Conservation (phyloP, 2,888 invertebrate genomes). For the Gryllus longicercus region DNA sequence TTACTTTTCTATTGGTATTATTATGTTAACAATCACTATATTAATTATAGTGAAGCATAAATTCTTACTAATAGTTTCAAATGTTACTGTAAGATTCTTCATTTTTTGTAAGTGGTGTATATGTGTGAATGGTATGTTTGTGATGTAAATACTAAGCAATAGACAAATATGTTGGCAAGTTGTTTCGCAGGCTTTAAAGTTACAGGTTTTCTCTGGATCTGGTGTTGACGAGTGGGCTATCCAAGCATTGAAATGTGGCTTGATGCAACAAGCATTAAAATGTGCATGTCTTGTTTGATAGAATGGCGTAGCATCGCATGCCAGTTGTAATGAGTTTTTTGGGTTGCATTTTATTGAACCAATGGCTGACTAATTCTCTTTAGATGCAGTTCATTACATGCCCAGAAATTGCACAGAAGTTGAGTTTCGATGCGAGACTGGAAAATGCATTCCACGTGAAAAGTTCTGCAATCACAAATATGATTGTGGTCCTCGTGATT, state of each 20-base stretch:
- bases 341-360: background rate
- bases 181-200: background rate
- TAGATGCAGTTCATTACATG: slow-evolving; percentile 22
- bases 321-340: background rate
- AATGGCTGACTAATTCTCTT: background rate
- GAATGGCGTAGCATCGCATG: background rate
- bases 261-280: background rate
- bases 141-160: too few species aligned
- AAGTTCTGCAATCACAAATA: slow-evolving; percentile 60
- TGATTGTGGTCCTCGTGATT: slow-evolving; percentile 64
- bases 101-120: too few species aligned
- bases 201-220: background rate
- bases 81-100: too few species aligned
- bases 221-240: too few species aligned
- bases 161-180: background rate
- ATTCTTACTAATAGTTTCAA: too few species aligned
- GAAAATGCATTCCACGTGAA: slow-evolving; percentile 48
- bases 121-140: too few species aligned
- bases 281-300: slow-evolving; percentile 17
- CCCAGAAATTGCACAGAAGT: slow-evolving; percentile 41
- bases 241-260: too few species aligned
- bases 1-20: too few species aligned
- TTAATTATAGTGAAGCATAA: too few species aligned
- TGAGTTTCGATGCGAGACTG: slow-evolving; percentile 46
- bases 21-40: too few species aligned